Evolutionary conservation across 1,140 invertebrate genomes (phyloP), one percentile per base, ranked within the genome.

Genomic region (Druon quercuslanigerum): DNA sequence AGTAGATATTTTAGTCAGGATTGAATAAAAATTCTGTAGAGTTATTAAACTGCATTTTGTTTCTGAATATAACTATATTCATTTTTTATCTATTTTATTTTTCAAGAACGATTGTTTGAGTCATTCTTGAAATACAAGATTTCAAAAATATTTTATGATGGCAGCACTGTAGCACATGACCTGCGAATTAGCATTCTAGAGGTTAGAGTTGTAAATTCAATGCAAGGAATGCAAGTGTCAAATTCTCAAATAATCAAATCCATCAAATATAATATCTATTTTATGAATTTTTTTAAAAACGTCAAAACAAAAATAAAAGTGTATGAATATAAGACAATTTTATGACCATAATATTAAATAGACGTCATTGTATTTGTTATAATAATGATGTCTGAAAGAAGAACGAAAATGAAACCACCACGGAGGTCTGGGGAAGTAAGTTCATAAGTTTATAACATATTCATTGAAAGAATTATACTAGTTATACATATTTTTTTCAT

Each of bases 321-420:
- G 19, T 20, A 2, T 20, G 40, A 33, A 66, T 40, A 33, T 16
- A 40, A 40, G 20, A n/a, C 1, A 5, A 54, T 54, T 17, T 54
- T 40, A n/a, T 46, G 14, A 40, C 12, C 16, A 40, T 66, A 33
- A 40, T 60, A 14, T 60, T 33, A 46, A 9, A 0, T 11, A 0
- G 40, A 46, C 9, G 40, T 46, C 40, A 46, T 11, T 25, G 1
- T 25, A 20, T 57, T 20, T 25, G 20, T 4, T 5, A 17, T 54
- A 9, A 54, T 16, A n/a, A 40, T 66, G 40, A 66, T 66, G 60
- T 66, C 60, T 66, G 60, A 66, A 66, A 66, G 20, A 66, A 40
- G 60, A 66, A 8, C 60, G n/a, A 66, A 66, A 66, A 66, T 66
- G 33, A 66, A 66, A 40, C 60, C 60, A 16, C 60, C 60, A 66